Percentiles rank a stretch among this genome's conserved stretches.
phyloP scores from a whole-genome alignment of 2,797 vertebrate species.

The Premnoplex brunnescens region DNA sequence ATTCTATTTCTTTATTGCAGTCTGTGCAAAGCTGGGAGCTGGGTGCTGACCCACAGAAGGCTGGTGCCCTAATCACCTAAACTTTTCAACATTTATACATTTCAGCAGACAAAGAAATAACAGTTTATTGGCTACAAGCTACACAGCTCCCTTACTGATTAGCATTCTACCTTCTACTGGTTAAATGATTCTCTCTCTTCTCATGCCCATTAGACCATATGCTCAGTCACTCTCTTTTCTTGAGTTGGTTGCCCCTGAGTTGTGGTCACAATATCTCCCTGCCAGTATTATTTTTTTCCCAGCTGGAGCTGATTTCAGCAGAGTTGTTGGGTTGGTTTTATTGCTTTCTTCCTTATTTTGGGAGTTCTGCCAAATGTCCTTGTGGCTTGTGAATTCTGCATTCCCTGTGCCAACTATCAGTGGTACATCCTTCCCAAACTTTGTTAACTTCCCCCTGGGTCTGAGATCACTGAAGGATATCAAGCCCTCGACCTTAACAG shows the following conservation, averaged over 20 bases:
- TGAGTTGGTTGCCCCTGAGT: neutral
- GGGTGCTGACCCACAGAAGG: neutral
- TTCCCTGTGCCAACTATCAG: neutral
- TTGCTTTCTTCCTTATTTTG: neutral
- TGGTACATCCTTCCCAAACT: neutral
- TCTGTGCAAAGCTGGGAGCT: neutral
- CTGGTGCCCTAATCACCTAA: neutral
- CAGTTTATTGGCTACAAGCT: neutral
- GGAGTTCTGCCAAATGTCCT: neutral
- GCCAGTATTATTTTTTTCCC: neutral
- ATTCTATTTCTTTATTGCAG: neutral
- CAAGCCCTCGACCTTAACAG: neutral
- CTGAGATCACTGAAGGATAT: too few species aligned
- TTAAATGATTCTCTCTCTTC: neutral
- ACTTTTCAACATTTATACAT: neutral
- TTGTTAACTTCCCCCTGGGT: neutral
- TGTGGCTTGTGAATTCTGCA: neutral
- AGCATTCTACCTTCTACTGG: neutral
- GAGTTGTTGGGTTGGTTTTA: neutral
- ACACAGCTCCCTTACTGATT: neutral
- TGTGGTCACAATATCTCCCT: neutral
- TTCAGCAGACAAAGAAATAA: neutral
- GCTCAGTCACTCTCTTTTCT: neutral
- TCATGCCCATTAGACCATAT: neutral
- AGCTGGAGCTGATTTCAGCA: neutral